These are phyloP conservation scores for Heteronetta atricapilla DNA, from an alignment of 2,113 vertebrate genomes.

Conservation along the genomic window DNA sequence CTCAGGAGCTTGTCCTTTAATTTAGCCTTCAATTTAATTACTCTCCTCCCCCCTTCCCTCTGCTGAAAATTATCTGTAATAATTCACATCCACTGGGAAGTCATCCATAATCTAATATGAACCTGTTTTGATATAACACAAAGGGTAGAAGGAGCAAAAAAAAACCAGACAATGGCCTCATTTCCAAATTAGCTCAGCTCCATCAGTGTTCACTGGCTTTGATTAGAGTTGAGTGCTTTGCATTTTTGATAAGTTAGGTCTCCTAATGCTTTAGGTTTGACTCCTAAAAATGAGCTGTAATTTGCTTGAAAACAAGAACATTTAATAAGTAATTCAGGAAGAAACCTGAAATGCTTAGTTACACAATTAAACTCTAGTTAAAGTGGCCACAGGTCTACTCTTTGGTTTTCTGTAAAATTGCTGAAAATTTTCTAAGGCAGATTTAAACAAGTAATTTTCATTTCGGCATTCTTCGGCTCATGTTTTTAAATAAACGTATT, in stretches of 20 bases:
- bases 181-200: not conserved
- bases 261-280: not conserved
- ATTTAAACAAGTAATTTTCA: not conserved
- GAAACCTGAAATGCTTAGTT: not conserved
- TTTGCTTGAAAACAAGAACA: not conserved
- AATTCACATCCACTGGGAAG: not conserved
- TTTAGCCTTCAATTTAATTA: slow-evolving; percentile 33
- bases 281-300: not conserved
- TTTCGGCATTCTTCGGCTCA: fast-evolving
- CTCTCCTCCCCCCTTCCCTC: not conserved
- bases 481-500: not conserved
- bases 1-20: not conserved
- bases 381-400: not conserved
- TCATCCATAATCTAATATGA: not conserved
- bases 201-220: not conserved
- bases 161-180: not conserved
- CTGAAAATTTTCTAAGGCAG: not conserved
- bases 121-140: not conserved
- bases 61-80: not conserved
- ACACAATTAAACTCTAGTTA: not conserved
- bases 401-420: not conserved
- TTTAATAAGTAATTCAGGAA: not conserved
- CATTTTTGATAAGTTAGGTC: not conserved
- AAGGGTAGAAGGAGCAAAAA: not conserved
- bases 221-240: not conserved